These are phyloP conservation scores for Oryzias celebensis DNA, from an alignment of 2,113 vertebrate genomes.

Conservation along the genomic window DNA sequence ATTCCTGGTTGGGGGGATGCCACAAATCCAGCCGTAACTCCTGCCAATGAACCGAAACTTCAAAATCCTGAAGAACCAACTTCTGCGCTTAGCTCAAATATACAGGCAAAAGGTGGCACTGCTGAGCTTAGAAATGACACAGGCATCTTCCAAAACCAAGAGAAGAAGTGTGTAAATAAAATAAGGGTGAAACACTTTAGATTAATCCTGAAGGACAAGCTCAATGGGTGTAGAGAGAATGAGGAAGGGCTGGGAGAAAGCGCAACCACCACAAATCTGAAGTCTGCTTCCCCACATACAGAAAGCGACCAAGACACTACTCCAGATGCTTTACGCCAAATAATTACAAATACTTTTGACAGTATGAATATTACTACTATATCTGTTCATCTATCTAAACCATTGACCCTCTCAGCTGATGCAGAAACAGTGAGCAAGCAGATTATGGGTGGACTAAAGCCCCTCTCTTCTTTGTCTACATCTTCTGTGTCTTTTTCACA, in stretches of 20 bases:
- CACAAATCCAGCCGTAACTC: neutral
- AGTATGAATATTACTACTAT: conserved; percentile 47
- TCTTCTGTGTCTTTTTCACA: conserved; percentile 2
- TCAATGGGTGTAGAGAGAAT: conserved; percentile 25
- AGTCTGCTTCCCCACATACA: neutral
- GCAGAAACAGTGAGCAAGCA: conserved; percentile 15
- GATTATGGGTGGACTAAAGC: conserved; percentile 27
- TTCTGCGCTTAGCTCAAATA: conserved; percentile 7
- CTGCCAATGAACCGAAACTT: conserved; percentile 24
- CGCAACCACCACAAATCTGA: neutral
- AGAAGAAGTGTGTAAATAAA: conserved; percentile 71
- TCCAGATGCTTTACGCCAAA: conserved; percentile 37
- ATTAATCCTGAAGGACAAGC: conserved; percentile 32
- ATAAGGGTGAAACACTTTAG: conserved; percentile 61
- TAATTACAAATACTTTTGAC: conserved; percentile 39
- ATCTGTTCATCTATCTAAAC: conserved; percentile 43
- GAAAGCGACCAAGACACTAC: conserved; percentile 3
- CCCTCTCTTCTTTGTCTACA: conserved; percentile 1
- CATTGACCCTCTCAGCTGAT: conserved; percentile 17
- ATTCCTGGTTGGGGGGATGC: neutral
- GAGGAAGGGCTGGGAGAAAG: conserved; percentile 7
- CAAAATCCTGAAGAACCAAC: conserved; percentile 21
- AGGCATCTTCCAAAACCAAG: conserved; percentile 27
- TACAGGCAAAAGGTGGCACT: conserved; percentile 35
- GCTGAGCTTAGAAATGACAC: conserved; percentile 4